A percentile compares a stretch with the other conserved stretches of the same genome.
Conservation (phyloP, 2,113 vertebrate species). For the Gallinago paraguaiae region DNA sequence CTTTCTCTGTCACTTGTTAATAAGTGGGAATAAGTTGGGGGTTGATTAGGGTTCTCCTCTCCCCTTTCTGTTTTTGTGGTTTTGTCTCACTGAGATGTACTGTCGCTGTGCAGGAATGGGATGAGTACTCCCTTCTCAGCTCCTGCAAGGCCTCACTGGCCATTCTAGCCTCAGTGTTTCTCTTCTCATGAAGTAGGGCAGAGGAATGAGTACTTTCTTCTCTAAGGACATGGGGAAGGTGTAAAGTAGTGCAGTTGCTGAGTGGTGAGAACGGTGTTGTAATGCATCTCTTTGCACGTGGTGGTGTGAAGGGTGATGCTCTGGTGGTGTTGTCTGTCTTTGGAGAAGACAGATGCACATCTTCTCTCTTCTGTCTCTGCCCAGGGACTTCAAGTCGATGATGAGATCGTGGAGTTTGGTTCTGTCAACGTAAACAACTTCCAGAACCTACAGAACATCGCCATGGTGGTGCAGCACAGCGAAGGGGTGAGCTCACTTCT, state of each 20-base stretch:
- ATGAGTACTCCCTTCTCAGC: not conserved
- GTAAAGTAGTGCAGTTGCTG: not conserved
- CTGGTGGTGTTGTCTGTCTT: not conserved
- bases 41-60: not conserved
- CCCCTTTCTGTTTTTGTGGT: no score
- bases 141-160: not conserved
- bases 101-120: fast-evolving
- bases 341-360: not conserved
- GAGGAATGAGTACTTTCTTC: not conserved
- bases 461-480: slow-evolving; percentile 91
- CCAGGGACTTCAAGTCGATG: slow-evolving; percentile 88
- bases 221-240: not conserved
- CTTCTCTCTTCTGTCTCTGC: not conserved
- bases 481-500: slow-evolving; percentile 85
- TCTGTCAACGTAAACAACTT: slow-evolving; percentile 91
- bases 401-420: slow-evolving; percentile 91
- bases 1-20: not conserved
- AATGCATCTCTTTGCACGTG: not conserved
- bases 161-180: not conserved
- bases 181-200: not conserved
- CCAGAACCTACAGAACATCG: slow-evolving; percentile 89
- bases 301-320: not conserved
- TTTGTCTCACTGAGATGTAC: not conserved
- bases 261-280: fast-evolving
- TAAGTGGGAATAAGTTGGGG: not conserved